Base-by-base conservation (phyloP, 2,888 invertebrate genomes). In the Palloptera scutellata region DNA sequence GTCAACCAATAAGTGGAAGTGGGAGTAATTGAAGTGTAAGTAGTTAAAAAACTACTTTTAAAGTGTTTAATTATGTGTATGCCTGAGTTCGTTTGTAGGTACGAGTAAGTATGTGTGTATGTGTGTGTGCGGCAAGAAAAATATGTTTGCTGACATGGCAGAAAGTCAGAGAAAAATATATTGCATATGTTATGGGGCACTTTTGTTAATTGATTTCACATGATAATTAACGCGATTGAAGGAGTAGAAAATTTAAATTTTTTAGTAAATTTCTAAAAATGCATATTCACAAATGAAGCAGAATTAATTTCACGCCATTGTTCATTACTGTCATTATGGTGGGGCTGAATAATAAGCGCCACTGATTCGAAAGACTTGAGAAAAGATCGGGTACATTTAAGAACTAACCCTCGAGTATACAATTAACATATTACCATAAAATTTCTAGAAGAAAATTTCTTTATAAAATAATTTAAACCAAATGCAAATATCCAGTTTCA, bases 401-500 rank as follows among this genome's bases (percentile, higher is more conserved):
- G n/a, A n/a, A n/a, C n/a, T n/a, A n/a, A n/a, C n/a, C n/a, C n/a
- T n/a, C n/a, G n/a, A n/a, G n/a, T n/a, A n/a, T n/a, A n/a, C n/a
- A n/a, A n/a, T n/a, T 30, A 30, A 2, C 30, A 30, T 4, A 30
- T 4, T 30, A 30, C 30, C 30, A 30, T 2, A 30, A 30, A 59
- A 42, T 59, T 59, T 45, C 59, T 42, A 20, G 42, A 53, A 54
- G 13, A 59, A 40, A 43, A 64, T 5, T 15, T 42, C 41, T 41
- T 41, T 2, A 60, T 53, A 60, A 20, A 15, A 64, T 62, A 53
- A 57, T 6, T 30, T 53, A 54, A 78, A 79, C 79, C 81, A 81
- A 81, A 81, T 81, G 80, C 81, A 81, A 81, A 81, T 81, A 81
- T 81, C 81, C 81, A 81, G 80, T 81, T 81, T 74, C 73, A 74